Evolutionary conservation across 1,140 invertebrate genomes (phyloP), one percentile per base, ranked within the genome.

Genomic region (Drosophila setifemur): DNA sequence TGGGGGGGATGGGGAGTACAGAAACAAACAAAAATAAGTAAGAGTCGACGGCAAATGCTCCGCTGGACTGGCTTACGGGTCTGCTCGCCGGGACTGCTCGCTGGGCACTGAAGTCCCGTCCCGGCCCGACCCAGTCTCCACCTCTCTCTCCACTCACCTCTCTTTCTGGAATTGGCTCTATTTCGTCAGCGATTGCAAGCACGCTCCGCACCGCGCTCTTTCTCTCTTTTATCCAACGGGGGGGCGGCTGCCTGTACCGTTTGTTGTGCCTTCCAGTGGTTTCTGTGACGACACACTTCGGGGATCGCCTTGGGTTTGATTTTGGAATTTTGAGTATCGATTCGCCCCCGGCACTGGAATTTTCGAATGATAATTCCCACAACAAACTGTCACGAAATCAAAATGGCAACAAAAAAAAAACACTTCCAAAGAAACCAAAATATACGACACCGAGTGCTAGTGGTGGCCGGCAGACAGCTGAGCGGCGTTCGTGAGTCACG

Each of bases 81-180:
- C 57, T 61, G 57, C 53, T 61, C 57, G 23, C 57, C 57, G 57
- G 53, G 37, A 61, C 52, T 61, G 57, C 57, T 61, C 6, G 37
- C 35, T 58, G 57, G 57, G 37, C 57, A 61, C 57, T 61, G 57
- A 43, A 14, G n/a, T n/a, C n/a, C n/a, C n/a, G n/a, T n/a, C n/a
- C n/a, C n/a, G n/a, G n/a, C n/a, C n/a, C n/a, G n/a, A n/a, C n/a
- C n/a, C n/a, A n/a, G n/a, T n/a, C n/a, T n/a, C n/a, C n/a, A n/a
- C n/a, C n/a, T n/a, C n/a, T n/a, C n/a, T n/a, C n/a, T n/a, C n/a
- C n/a, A n/a, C n/a, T n/a, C n/a, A n/a, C n/a, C n/a, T n/a, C n/a
- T n/a, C n/a, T 37, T 37, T 12, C 33, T 14, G 33, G 31, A 33
- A 33, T 14, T 33, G 14, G 14, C 33, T 16, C 33, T 37, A 37